A percentile compares a stretch with the other conserved stretches of the same genome.
Conservation (phyloP, 35 echinoderm and acorn worm species). For the Apostichopus parvimensis region DNA sequence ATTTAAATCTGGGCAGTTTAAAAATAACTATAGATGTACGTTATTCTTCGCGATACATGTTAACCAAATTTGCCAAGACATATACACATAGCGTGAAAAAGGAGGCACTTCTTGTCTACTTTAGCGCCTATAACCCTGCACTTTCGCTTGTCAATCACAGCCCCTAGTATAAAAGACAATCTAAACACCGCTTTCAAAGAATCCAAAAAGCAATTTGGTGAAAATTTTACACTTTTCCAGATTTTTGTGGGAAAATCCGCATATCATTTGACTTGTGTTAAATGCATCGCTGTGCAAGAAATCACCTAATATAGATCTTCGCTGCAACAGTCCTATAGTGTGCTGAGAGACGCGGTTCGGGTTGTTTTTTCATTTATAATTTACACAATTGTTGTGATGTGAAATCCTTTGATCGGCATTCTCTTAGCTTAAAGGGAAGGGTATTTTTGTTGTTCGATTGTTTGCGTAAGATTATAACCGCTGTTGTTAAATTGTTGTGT, state of each 20-base stretch:
- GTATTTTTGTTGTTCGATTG: no score
- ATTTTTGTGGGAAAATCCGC: constrained; percentile 42
- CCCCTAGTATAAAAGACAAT: neutral
- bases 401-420: no score
- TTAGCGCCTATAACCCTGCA: neutral
- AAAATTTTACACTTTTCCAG: constrained; percentile 38
- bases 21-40: no score
- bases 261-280: constrained; percentile 25
- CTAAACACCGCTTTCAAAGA: constrained; percentile 28
- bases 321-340: no score
- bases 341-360: no score
- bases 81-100: neutral
- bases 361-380: no score
- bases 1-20: no score
- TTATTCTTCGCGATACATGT: no score
- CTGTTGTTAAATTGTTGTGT: no score
- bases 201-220: constrained; percentile 17
- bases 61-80: neutral
- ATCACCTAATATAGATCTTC: neutral
- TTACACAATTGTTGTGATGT: no score
- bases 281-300: neutral
- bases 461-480: no score
- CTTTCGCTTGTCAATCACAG: constrained; percentile 15
- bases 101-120: neutral
- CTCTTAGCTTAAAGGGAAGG: no score